These are phyloP conservation scores for Umimayanthus kanabou DNA, from an alignment of 92 coral and sea anemone genomes.

Conservation along the genomic window DNA sequence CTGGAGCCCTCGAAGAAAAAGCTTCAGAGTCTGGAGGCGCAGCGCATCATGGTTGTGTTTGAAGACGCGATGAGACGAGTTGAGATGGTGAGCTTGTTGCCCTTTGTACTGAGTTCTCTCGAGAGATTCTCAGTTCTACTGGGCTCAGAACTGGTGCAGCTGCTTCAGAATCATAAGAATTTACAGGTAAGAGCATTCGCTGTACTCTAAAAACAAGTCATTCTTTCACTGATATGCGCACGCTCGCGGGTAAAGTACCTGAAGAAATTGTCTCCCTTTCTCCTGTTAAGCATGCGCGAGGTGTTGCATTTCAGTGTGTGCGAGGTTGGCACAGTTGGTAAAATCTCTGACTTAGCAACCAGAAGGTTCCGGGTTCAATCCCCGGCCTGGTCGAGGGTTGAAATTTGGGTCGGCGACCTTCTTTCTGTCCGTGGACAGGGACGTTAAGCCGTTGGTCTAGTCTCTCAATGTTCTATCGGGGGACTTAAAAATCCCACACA, in stretches of 20 bases:
- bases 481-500: no score
- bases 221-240: neutral
- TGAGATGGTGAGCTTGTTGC: slow-evolving; percentile 73
- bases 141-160: slow-evolving; percentile 66
- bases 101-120: slow-evolving; percentile 57
- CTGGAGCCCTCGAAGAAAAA: slow-evolving; percentile 82
- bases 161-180: slow-evolving; percentile 53
- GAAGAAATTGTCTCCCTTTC: no score
- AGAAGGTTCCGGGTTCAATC: no score
- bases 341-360: no score
- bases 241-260: neutral
- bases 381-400: no score
- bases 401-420: no score
- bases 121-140: slow-evolving; percentile 69
- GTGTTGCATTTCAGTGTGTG: no score
- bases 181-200: neutral
- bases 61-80: slow-evolving; percentile 75
- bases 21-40: slow-evolving; percentile 76
- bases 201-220: neutral
- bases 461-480: no score
- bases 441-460: no score
- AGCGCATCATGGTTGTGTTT: slow-evolving; percentile 79
- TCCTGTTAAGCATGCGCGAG: no score
- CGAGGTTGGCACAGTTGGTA: no score
- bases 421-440: no score